A percentile compares a stretch with the other conserved stretches of the same genome.
Evolutionary conservation across 2,113 vertebrate genomes (phyloP).

Genomic region (Xiphophorus hellerii): DNA sequence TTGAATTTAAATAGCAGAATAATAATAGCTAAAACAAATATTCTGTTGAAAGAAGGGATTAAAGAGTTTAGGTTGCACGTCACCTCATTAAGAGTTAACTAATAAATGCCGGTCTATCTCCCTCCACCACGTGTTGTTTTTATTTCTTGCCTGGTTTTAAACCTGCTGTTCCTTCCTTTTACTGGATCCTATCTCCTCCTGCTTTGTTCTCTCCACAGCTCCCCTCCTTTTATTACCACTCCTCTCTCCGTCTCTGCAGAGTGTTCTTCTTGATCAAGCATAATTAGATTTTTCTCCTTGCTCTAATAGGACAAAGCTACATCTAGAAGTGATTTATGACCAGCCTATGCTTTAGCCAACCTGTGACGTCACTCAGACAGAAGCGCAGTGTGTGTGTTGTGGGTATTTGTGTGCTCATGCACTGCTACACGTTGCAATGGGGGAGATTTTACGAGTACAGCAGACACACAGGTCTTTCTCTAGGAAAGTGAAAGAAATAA

Average conservation of each 20-base stretch:
- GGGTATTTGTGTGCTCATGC: slow-evolving; percentile 20
- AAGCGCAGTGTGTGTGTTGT: slow-evolving; percentile 23
- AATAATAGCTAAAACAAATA: background rate
- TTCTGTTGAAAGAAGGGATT: background rate
- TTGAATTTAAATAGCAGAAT: too few relatives aligned
- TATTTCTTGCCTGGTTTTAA: slow-evolving; percentile 20
- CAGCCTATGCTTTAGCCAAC: slow-evolving; percentile 59
- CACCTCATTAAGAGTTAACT: background rate
- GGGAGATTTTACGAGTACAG: slow-evolving; percentile 44
- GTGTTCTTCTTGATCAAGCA: slow-evolving; percentile 77
- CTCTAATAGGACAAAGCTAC: slow-evolving; percentile 77
- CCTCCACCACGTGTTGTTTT: background rate
- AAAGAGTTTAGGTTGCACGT: too few relatives aligned
- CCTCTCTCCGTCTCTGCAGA: slow-evolving; percentile 65
- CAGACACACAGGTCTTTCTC: slow-evolving; percentile 57
- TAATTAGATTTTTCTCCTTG: slow-evolving; percentile 83
- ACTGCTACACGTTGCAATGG: slow-evolving; percentile 29
- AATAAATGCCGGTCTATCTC: slow-evolving; percentile 7
- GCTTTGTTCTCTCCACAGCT: slow-evolving; percentile 55
- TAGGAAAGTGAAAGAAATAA: slow-evolving; percentile 57
- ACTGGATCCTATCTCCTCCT: slow-evolving; percentile 36
- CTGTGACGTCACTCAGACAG: slow-evolving; percentile 60
- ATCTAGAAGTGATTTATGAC: slow-evolving; percentile 79
- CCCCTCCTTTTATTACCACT: slow-evolving; percentile 67
- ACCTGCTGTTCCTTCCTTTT: slow-evolving; percentile 39